Conservation (phyloP, 2,113 vertebrate species). For the Gymnocephalus cernua region DNA sequence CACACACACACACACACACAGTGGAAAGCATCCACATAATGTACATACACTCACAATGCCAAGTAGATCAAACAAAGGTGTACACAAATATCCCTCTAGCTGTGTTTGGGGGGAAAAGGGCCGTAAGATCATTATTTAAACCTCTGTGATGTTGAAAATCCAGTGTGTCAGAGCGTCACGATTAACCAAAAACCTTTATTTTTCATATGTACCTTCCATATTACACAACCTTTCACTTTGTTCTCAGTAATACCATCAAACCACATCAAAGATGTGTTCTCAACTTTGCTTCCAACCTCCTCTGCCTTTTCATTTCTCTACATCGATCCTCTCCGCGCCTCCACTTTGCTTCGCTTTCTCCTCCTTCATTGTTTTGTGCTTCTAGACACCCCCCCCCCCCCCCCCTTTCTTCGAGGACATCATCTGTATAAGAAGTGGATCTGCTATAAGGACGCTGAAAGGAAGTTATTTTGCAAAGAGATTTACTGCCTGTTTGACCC, state of each 20-base stretch:
- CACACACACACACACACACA: slow-evolving; percentile 10
- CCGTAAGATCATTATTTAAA: slow-evolving; percentile 38
- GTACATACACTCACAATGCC: slow-evolving; percentile 49
- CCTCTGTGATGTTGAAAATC: slow-evolving; percentile 34
- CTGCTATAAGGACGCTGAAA: slow-evolving; percentile 40
- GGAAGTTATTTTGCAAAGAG: slow-evolving; percentile 55
- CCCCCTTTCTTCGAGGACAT: slow-evolving; percentile 4
- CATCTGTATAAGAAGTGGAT: slow-evolving; percentile 31
- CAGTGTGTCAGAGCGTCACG: not conserved
- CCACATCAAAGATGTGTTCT: slow-evolving; percentile 18
- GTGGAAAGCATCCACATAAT: slow-evolving; percentile 33
- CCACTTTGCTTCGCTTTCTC: slow-evolving; percentile 31
- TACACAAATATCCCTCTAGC: slow-evolving; percentile 34
- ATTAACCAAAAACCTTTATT: slow-evolving; percentile 1
- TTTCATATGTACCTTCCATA: slow-evolving; percentile 22
- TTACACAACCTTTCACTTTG: slow-evolving; percentile 42
- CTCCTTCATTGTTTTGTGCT: slow-evolving; percentile 32
- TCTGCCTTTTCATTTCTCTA: slow-evolving; percentile 36
- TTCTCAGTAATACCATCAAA: slow-evolving; percentile 19
- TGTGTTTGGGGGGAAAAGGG: slow-evolving; percentile 3
- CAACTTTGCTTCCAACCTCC: slow-evolving; percentile 21
- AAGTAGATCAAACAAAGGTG: slow-evolving; percentile 55
- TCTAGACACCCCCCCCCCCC: not conserved
- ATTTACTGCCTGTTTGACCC: slow-evolving; percentile 59
- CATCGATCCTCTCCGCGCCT: slow-evolving; percentile 3